Conservation (phyloP, 2,888 invertebrate species). For the Trilocha varians region DNA sequence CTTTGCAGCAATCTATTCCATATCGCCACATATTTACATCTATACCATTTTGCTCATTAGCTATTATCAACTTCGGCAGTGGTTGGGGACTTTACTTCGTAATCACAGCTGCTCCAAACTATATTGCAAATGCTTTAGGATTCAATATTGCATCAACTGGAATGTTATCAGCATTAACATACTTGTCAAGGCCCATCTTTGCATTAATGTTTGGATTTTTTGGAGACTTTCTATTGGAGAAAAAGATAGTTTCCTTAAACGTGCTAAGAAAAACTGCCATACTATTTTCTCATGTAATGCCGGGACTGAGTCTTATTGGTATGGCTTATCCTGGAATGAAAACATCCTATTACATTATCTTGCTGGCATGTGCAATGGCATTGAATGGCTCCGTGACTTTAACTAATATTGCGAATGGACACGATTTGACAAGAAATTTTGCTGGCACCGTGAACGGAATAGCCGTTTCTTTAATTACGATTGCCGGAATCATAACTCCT, state of each 20-base stretch:
- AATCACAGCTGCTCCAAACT: constrained; percentile 83
- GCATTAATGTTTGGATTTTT: constrained; percentile 81
- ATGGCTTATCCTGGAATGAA: constrained; percentile 77
- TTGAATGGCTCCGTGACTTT: constrained; percentile 77
- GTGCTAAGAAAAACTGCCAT: no score
- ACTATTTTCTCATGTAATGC: no score
- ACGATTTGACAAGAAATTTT: constrained; percentile 84
- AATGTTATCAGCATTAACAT: constrained; percentile 78
- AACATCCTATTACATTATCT: constrained; percentile 74
- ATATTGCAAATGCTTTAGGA: constrained; percentile 80
- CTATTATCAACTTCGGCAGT: constrained; percentile 81
- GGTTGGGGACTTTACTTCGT: constrained; percentile 84
- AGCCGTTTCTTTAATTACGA: constrained; percentile 81
- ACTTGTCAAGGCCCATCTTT: constrained; percentile 79
- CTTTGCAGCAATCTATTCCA: no score
- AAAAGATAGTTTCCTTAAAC: constrained; percentile 5
- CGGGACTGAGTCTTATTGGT: constrained; percentile 63
- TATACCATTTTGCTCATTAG: constrained; percentile 78
- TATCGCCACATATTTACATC: constrained; percentile 76
- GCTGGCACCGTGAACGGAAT: constrained; percentile 85
- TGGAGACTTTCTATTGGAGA: constrained; percentile 70
- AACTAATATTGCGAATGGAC: constrained; percentile 76
- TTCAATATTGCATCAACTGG: constrained; percentile 82
- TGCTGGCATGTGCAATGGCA: constrained; percentile 80
- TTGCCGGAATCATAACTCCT: constrained; percentile 82